Percentiles rank a stretch among this genome's conserved stretches.
Evolutionary conservation across 2,797 vertebrate genomes (phyloP).

Genomic region (Carduelis carduelis): DNA sequence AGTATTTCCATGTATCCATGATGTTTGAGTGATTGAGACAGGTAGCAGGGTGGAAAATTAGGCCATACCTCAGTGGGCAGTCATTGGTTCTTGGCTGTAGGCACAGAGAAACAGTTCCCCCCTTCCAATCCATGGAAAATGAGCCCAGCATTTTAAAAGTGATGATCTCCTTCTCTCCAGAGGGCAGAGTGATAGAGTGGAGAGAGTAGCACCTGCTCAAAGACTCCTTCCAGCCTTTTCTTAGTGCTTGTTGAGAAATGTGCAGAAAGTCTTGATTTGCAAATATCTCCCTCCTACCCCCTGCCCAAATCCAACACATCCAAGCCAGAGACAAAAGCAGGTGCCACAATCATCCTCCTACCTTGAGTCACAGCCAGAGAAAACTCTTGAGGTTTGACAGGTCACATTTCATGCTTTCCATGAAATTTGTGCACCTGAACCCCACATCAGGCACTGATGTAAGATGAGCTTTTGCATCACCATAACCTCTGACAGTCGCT

Average conservation of each 20-base stretch:
- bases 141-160: neutral
- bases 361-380: neutral
- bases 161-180: neutral
- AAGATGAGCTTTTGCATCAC: neutral
- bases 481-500: neutral
- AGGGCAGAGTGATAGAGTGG: neutral
- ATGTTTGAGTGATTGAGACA: neutral
- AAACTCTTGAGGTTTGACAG: neutral
- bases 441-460: accelerated
- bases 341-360: neutral
- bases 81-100: neutral
- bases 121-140: neutral
- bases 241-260: neutral
- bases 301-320: neutral
- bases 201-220: neutral
- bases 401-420: neutral
- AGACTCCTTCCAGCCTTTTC: neutral
- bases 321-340: neutral
- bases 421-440: neutral
- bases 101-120: neutral
- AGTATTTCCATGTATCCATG: neutral
- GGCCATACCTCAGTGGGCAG: neutral
- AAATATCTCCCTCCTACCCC: neutral
- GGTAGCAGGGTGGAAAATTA: neutral
- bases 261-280: neutral